Evolutionary conservation across 2,888 invertebrate genomes (phyloP), one percentile per base, ranked within the genome.

Genomic region (Caenorhabditis zanzibari): DNA sequence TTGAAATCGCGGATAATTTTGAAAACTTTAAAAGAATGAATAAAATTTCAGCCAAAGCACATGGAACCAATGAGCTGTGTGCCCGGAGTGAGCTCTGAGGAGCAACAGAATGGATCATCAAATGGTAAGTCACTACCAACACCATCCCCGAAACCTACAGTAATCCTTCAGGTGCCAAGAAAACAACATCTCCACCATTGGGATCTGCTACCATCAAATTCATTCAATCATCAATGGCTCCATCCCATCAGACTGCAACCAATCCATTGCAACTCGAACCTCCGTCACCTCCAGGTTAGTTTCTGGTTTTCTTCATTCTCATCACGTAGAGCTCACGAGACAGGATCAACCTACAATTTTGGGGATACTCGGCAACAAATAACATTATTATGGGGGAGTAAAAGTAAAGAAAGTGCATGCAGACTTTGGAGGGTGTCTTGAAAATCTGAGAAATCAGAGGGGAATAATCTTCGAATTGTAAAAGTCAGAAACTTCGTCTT

Each of bases 261-360:
- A 73, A 73, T 41, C 73, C 73, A 19, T 24, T 73, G 61, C 12
- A 61, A 24, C 41, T 64, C 28, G 12, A 32, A n/a, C 54, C 74
- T 24, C 63, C 73, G 3, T 28, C n/a, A 22, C 12, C 64, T 19
- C 19, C 6, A 22, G 52, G 66, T 52, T 24, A 28, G 66, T 49
- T 52, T 32, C 12, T 28, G 16, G 6, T 32, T 32, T 19, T 22
- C 4, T 10, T n/a, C 32, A 44, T 16, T 47, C n/a, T 22, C 9
- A 35, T 38, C 26, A 22, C 38, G n/a, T 19, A 52, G 72, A 44
- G 72, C 59, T 59, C 59, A 72, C 47, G 44, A 49, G 38, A 68
- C 68, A 32, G 47, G 16, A 64, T 1, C 38, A 12, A 52, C 52
- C 49, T 64, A 64, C 64, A 64, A 64, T 64, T 64, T 64, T 4